Evolutionary conservation across 2,888 invertebrate genomes (phyloP).

Genomic region (Xylophagus ater): DNA sequence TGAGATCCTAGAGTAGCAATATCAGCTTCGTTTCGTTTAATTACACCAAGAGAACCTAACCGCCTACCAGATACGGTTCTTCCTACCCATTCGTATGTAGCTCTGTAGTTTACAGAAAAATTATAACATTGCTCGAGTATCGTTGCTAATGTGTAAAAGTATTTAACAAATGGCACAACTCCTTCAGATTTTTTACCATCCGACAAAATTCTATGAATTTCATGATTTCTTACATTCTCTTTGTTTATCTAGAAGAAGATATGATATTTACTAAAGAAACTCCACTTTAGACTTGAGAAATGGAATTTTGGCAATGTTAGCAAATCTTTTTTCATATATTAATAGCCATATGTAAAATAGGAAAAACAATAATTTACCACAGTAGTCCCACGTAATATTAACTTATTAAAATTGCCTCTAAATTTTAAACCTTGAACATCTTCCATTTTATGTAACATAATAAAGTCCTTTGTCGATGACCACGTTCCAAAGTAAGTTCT

Average conservation of each 20-base stretch:
- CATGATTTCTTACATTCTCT: slow-evolving; percentile 27
- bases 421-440: slow-evolving; percentile 24
- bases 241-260: slow-evolving; percentile 31
- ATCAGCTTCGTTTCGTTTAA: slow-evolving; percentile 33
- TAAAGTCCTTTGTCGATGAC: slow-evolving; percentile 13
- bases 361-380: slow-evolving; percentile 25
- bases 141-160: slow-evolving; percentile 27
- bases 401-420: slow-evolving; percentile 26
- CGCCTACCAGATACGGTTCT: slow-evolving; percentile 26
- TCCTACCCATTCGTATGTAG: slow-evolving; percentile 35
- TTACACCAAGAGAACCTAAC: slow-evolving; percentile 30
- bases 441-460: slow-evolving; percentile 19
- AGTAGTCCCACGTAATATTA: slow-evolving; percentile 28
- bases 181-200: slow-evolving; percentile 25
- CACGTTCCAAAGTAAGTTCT: slow-evolving; percentile 21
- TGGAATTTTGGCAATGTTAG: too few species aligned
- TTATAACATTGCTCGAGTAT: slow-evolving; percentile 29
- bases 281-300: too few species aligned
- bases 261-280: too few species aligned
- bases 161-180: slow-evolving; percentile 31
- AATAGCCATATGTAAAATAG: not conserved
- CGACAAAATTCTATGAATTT: slow-evolving; percentile 24
- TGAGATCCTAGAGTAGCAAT: slow-evolving; percentile 33
- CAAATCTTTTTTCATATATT: not conserved
- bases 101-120: slow-evolving; percentile 31